Conservation (phyloP, 2,888 invertebrate genomes). For the Trissoscelio sp. region DNA sequence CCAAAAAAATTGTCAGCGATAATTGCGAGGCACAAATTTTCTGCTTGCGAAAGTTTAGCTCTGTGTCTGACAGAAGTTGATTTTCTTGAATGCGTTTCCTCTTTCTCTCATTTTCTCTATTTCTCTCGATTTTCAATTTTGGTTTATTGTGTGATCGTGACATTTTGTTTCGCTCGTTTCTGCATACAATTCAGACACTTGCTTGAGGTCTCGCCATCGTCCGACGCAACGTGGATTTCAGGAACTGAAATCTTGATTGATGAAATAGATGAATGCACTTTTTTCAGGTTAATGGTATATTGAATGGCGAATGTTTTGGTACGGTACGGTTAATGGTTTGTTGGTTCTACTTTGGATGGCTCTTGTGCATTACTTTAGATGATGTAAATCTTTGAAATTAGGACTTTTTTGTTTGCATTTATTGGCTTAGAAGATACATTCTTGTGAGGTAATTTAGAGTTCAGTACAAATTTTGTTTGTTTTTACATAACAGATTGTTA, state of each 20-base stretch:
- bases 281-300: slow-evolving; percentile 14
- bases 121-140: too few relatives aligned
- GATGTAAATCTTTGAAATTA: not conserved
- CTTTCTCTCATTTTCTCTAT: slow-evolving; percentile 51
- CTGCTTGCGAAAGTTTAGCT: slow-evolving; percentile 11
- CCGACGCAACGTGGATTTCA: not conserved
- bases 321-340: too few relatives aligned
- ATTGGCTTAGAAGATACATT: too few relatives aligned
- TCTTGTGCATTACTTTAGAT: too few relatives aligned
- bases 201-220: not conserved
- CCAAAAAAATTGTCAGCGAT: slow-evolving; percentile 44
- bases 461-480: too few relatives aligned
- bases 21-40: slow-evolving; percentile 46
- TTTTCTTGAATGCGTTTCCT: slow-evolving; percentile 53
- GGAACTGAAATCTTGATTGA: not conserved
- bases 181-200: not conserved
- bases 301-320: not conserved
- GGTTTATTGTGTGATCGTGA: too few relatives aligned
- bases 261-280: slow-evolving; percentile 16
- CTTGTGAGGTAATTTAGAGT: too few relatives aligned
- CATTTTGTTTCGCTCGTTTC: too few relatives aligned
- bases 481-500: too few relatives aligned
- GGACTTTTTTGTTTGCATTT: too few relatives aligned
- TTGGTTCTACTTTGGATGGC: too few relatives aligned
- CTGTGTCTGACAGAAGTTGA: slow-evolving; percentile 63